phyloP scores from a whole-genome alignment of 2,113 vertebrate species.

The Cavia porcellus region DNA sequence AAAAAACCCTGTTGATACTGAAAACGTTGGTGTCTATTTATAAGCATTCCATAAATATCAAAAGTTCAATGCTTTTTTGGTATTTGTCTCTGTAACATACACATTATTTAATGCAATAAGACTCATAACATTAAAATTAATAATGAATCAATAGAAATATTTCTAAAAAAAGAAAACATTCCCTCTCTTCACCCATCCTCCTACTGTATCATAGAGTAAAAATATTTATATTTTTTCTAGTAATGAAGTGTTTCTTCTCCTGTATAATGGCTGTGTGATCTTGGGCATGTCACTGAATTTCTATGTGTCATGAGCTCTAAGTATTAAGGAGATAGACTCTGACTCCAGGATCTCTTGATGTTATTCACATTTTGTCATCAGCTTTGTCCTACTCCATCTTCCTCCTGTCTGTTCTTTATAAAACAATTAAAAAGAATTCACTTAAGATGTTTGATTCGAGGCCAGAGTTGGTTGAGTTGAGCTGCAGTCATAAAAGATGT shows the following conservation, averaged over 20 bases:
- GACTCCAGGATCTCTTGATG: neutral
- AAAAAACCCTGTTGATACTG: neutral
- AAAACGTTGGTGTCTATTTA: neutral
- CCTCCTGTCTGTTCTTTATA: neutral
- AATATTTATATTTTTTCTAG: conserved; percentile 39
- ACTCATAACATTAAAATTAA: neutral
- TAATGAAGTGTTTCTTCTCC: neutral
- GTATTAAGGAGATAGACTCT: conserved; percentile 26
- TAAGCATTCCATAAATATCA: neutral
- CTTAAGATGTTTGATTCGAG: neutral
- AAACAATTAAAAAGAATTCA: neutral
- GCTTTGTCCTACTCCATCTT: neutral
- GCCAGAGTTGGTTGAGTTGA: neutral
- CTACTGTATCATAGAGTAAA: neutral
- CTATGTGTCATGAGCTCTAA: neutral
- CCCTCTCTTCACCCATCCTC: neutral
- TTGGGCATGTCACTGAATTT: neutral
- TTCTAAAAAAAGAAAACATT: neutral
- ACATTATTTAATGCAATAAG: neutral
- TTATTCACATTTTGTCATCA: neutral
- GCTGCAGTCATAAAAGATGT: neutral
- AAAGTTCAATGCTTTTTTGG: neutral
- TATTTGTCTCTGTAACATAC: neutral
- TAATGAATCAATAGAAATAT: neutral
- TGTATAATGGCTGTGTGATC: neutral